Evolutionary conservation across 1,140 invertebrate species (phyloP), one percentile per base, ranked within the genome.

Genomic region (Oscheius sp.): DNA sequence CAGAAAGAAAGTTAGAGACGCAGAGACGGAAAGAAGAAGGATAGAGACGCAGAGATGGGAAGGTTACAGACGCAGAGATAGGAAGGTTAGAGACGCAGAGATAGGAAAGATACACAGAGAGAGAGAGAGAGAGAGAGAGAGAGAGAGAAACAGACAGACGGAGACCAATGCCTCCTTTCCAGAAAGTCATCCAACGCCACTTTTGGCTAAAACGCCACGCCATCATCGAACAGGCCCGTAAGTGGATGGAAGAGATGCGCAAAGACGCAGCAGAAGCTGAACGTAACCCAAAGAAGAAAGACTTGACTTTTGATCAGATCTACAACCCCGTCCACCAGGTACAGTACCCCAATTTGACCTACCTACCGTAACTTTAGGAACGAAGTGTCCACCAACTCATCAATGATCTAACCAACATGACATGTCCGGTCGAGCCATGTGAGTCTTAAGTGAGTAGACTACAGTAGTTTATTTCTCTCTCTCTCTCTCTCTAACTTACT

Each of bases 191-290:
- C 78, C 90, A 93, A 75, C 91, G 91, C 55, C 94, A 96, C 86
- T 96, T 96, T 84, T 96, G 93, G 91, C 87, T 96, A 74, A 97
- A 97, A 84, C 89, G 92, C 34, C 89, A 93, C 77, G 93, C 95
- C 86, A 92, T 96, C 76, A 89, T 93, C 81, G 88, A 89, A 69
- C 93, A 95, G 85, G 90, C 94, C 71, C 91, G 94, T 81, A 89
- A 89, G 69, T 96, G 94, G 93, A 91, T 95, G 77, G 88, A 89
- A 63, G 93, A 95, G 79, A 88, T 94, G 84, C 36, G 55, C 13
- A 78, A 77, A 29, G 76, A 78, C 26, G 61, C 71, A n/a, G 46
- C 42, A 4, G 76, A 78, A n/a, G 55, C 42, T 20, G 75, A 78
- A 15, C 77, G 77, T 31, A 68, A 28, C 13, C 45, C 61, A n/a